Base-by-base conservation (phyloP, 2,797 vertebrate species). In the Phataginus tetradactyla region DNA sequence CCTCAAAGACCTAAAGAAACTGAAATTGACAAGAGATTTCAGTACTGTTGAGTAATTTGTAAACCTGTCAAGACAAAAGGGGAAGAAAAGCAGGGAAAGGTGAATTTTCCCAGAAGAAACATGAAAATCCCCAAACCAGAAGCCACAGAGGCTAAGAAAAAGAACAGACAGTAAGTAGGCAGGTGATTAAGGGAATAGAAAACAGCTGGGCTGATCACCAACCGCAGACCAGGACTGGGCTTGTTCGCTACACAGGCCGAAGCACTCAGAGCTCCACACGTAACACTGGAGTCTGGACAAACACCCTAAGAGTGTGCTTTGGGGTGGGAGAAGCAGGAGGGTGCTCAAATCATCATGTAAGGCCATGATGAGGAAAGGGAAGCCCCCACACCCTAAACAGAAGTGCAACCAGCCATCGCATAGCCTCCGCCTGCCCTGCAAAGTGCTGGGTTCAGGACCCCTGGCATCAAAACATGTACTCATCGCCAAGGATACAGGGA, bases 101-200 rank as follows among this genome's bases (percentile, higher is more conserved):
- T 85, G 49, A 42, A 69, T 95, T 74, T 85, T 86, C 72, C 79
- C 77, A 91, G 37, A 29, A 63, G 83, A 93, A 96, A 39, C 32
- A 77, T 66, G 4, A 81, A 92, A 90, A 94, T 81, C 61, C 39
- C 45, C 42, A 94, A 71, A 90, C 32, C 20, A 96, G 77, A 97
- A 90, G 63, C 55, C 77, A 85, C 3, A 32, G 72, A 32, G 27
- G 25, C 18, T 75, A 42, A 93, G 42, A 59, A 90, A 91, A 80
- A 51, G 20, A 84, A 61, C 6, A n/a, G 57, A 77, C 1, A 63
- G 17, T 81, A 68, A 94, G 39, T 49, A 39, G 55, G 71, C 11
- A 85, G 10, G 11, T 61, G 29, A 78, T 85, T 79, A 69, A 77
- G 81, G 59, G 32, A 86, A 80, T 42, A 14, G 42, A 53, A 39